Percentiles rank a stretch among this genome's conserved stretches.
These are phyloP conservation scores for Percopsis omiscomaycus DNA, from an alignment of 2,797 vertebrate genomes.

Conservation along the genomic window DNA sequence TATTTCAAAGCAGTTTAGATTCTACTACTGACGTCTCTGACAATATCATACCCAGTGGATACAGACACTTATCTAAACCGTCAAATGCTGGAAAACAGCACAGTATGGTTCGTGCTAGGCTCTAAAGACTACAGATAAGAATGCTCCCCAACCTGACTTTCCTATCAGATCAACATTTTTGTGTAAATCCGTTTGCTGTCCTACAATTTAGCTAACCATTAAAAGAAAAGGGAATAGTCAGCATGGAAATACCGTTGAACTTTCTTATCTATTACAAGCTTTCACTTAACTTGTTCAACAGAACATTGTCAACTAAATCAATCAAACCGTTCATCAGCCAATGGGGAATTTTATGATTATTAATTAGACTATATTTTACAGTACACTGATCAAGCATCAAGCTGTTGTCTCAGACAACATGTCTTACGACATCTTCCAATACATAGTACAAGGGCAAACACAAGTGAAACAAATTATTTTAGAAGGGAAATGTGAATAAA, in stretches of 20 bases:
- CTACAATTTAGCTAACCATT: conserved; percentile 57
- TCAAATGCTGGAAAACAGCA: neutral
- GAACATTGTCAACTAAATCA: conserved; percentile 48
- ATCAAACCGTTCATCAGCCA: conserved; percentile 37
- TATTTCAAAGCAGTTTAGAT: neutral
- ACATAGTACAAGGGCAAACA: conserved; percentile 28
- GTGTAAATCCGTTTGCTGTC: conserved; percentile 33
- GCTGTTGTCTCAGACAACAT: neutral
- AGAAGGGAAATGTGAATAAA: conserved; percentile 24
- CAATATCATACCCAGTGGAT: conserved; percentile 19
- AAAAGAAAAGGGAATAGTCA: conserved; percentile 17
- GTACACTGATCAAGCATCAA: conserved; percentile 27
- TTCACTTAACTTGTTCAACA: conserved; percentile 69
- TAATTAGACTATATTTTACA: conserved; percentile 40
- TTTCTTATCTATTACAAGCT: conserved; percentile 47
- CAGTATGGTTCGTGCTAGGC: neutral
- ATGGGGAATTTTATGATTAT: conserved; percentile 61
- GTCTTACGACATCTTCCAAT: conserved; percentile 15
- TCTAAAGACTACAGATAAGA: conserved; percentile 49
- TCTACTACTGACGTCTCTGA: neutral
- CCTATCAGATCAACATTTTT: conserved; percentile 39
- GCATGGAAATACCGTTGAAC: conserved; percentile 12
- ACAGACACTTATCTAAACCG: conserved; percentile 15
- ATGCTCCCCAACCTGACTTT: conserved; percentile 39
- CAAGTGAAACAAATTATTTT: conserved; percentile 40